These are phyloP conservation scores for Apotomis betuletana DNA, from an alignment of 2,888 invertebrate genomes.

Conservation along the genomic window DNA sequence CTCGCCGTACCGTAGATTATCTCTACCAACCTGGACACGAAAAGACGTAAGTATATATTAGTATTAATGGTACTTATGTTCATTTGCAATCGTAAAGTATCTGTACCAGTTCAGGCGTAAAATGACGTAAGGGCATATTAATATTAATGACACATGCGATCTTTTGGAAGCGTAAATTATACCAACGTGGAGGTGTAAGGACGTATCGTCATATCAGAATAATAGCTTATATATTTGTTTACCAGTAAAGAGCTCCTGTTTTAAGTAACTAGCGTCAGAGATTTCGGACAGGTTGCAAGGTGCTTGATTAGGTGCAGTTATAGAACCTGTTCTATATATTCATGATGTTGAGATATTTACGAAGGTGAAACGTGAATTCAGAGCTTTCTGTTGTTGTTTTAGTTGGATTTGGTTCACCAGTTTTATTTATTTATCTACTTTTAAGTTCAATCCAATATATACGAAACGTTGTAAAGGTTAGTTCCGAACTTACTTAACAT, in stretches of 20 bases:
- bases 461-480: not conserved
- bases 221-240: not conserved
- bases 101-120: slow-evolving; percentile 25
- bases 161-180: no score
- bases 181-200: not conserved
- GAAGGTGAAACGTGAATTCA: not conserved
- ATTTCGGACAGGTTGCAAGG: slow-evolving; percentile 12
- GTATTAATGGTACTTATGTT: not conserved
- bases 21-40: slow-evolving; percentile 25
- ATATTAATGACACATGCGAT: not conserved
- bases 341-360: not conserved
- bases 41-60: not conserved
- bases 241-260: not conserved
- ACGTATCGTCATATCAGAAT: not conserved
- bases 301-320: slow-evolving; percentile 3
- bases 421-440: no score
- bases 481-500: not conserved
- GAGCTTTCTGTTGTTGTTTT: not conserved
- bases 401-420: not conserved
- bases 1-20: slow-evolving; percentile 48
- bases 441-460: no score
- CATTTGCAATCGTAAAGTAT: slow-evolving; percentile 44
- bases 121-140: not conserved
- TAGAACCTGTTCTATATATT: not conserved
- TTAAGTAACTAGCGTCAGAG: not conserved